phyloP scores from a whole-genome alignment of 1,140 invertebrate species.

The Heliconius himera region DNA sequence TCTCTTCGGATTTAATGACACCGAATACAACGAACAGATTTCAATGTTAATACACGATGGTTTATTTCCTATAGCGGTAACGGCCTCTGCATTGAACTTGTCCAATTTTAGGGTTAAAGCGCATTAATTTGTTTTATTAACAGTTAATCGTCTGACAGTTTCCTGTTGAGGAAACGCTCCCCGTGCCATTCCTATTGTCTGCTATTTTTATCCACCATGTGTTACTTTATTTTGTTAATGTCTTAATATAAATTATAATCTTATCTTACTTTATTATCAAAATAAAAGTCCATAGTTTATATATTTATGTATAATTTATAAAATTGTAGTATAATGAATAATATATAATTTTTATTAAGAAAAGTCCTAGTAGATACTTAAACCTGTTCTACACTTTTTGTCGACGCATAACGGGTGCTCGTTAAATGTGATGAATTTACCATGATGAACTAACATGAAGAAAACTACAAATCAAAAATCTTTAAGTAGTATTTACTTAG shows the following conservation, averaged over 20 bases:
- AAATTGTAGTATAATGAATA: too few relatives aligned
- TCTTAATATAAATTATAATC: background rate
- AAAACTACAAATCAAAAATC: too few relatives aligned
- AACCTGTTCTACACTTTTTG: too few relatives aligned
- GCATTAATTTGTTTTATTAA: slow-evolving; percentile 81
- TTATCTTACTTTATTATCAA: background rate
- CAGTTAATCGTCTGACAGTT: slow-evolving; percentile 72
- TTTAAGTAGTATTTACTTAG: too few relatives aligned
- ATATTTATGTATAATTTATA: too few relatives aligned
- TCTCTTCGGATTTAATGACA: slow-evolving; percentile 69
- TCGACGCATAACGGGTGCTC: too few relatives aligned
- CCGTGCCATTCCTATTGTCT: slow-evolving; percentile 55
- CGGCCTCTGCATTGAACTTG: slow-evolving; percentile 80
- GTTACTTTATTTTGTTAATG: background rate
- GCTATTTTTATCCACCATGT: slow-evolving; percentile 48
- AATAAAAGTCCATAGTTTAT: too few relatives aligned
- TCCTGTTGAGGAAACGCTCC: slow-evolving; percentile 62
- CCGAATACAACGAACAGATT: slow-evolving; percentile 79
- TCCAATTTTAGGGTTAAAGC: slow-evolving; percentile 79
- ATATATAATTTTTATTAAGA: too few relatives aligned
- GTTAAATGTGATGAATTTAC: too few relatives aligned
- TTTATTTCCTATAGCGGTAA: slow-evolving; percentile 80
- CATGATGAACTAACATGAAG: too few relatives aligned
- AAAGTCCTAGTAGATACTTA: too few relatives aligned
- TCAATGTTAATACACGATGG: slow-evolving; percentile 78